Evolutionary conservation across 2,888 invertebrate genomes (phyloP).

Genomic region (Penaeus monodon): DNA sequence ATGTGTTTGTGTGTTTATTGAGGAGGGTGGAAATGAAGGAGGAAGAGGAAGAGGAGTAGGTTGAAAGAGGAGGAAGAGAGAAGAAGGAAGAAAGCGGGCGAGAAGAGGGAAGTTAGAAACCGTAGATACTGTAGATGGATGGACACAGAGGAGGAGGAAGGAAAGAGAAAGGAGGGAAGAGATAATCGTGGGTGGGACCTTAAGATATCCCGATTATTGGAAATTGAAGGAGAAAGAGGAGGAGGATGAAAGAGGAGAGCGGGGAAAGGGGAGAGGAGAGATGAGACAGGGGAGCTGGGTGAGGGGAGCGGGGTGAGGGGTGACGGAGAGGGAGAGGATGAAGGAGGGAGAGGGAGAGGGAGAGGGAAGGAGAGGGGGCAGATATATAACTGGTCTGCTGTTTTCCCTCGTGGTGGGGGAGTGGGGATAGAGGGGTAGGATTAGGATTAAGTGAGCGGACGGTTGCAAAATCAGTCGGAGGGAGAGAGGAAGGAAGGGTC

Average conservation of each 20-base stretch:
- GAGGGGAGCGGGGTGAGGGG: not conserved
- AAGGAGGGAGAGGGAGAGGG: not conserved
- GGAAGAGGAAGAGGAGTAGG: not conserved
- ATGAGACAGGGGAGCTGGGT: not conserved
- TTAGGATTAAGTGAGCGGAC: not conserved
- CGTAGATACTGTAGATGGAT: not conserved
- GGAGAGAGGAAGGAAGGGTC: not conserved
- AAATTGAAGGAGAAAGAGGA: not conserved
- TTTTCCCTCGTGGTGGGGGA: no score
- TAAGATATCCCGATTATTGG: not conserved
- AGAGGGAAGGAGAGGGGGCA: no score
- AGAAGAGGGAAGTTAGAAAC: not conserved
- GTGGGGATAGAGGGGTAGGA: not conserved
- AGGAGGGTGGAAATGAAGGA: not conserved
- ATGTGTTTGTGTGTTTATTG: not conserved
- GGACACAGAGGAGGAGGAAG: not conserved
- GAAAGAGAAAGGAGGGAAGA: not conserved
- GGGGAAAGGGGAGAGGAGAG: not conserved
- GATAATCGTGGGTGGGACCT: no score
- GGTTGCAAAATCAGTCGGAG: not conserved
- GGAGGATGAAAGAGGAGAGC: not conserved
- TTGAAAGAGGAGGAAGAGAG: not conserved
- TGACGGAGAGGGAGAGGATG: not conserved
- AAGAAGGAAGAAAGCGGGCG: not conserved
- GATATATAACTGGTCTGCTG: no score